Base-by-base conservation (phyloP, 2,113 vertebrate species). In the Pelusios castaneus region DNA sequence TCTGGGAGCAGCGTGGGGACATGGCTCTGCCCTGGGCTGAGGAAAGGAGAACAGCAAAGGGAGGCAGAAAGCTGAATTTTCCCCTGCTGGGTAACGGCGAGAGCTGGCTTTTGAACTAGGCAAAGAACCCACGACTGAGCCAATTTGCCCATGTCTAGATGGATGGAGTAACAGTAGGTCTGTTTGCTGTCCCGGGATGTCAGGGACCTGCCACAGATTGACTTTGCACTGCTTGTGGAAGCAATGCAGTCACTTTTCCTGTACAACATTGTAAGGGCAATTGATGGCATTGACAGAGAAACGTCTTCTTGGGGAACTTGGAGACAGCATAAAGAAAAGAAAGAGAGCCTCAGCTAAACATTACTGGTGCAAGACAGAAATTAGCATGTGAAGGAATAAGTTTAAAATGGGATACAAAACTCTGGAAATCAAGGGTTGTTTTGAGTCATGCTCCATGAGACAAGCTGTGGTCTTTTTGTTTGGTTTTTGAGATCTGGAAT, bases 21-120 rank as follows among this genome's bases (percentile, higher is more conserved):
- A 14, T 0, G 0, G 2, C 0, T 1, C 25, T 51, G 80, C 27
- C 38, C 12, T 49, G 10, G 2, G 27, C 25, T 12, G 13, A 1
- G 1, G 14, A 60, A 60, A n/a, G 34, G 29, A 27, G 21, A 43
- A 19, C 54, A 41, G 6, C 1, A 1, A 41, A 11, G 63, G 11
- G 21, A 0, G 43, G 5, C 24, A 21, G 19, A 10, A 1, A 12
- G 21, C 70, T 70, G 58, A 84, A 84, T 67, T 31, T 4, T 12
- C 3, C 22, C 60, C 13, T 70, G n/a, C 19, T 38, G n/a, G 38
- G 34, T 17, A 70, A 70, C 16, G 9, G 63, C 19, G 38, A 70
- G n/a, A 70, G 8, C 63, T 70, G n/a, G 38, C 63, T 70, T n/a
- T 70, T 70, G 19, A 70, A 34, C n/a, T 70, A 70, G n/a, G 63